phyloP scores from a whole-genome alignment of 2,888 invertebrate species.

The Bibio marci region DNA sequence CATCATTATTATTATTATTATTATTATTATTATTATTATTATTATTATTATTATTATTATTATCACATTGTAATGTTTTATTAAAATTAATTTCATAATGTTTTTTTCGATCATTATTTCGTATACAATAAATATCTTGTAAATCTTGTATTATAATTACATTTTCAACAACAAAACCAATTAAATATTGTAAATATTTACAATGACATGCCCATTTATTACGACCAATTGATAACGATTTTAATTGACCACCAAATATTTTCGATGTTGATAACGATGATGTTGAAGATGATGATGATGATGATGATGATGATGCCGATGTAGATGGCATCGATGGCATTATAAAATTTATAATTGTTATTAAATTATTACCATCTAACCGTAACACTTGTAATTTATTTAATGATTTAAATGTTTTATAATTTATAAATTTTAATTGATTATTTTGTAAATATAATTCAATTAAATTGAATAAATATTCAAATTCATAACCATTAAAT shows the following conservation, averaged over 20 bases:
- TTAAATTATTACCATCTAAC: conserved; percentile 55
- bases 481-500: conserved; percentile 71
- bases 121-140: conserved; percentile 61
- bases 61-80: conserved; percentile 24
- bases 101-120: conserved; percentile 40
- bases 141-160: conserved; percentile 63
- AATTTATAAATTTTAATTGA: conserved; percentile 57
- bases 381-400: conserved; percentile 62
- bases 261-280: conserved; percentile 1
- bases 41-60: too few relatives aligned
- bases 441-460: conserved; percentile 79
- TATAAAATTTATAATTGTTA: too few relatives aligned
- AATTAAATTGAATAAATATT: conserved; percentile 57
- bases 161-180: conserved; percentile 67
- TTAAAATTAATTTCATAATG: conserved; percentile 66
- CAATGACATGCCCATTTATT: conserved; percentile 87
- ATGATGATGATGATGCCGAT: too few relatives aligned
- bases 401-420: conserved; percentile 60
- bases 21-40: too few relatives aligned
- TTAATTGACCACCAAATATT: neutral
- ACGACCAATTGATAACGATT: conserved; percentile 57
- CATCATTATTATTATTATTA: conserved; percentile 1
- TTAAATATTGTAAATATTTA: conserved; percentile 69
- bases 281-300: too few relatives aligned
- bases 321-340: too few relatives aligned